Conservation (phyloP, 2,888 invertebrate species). For the Pristionchus japonicus region DNA sequence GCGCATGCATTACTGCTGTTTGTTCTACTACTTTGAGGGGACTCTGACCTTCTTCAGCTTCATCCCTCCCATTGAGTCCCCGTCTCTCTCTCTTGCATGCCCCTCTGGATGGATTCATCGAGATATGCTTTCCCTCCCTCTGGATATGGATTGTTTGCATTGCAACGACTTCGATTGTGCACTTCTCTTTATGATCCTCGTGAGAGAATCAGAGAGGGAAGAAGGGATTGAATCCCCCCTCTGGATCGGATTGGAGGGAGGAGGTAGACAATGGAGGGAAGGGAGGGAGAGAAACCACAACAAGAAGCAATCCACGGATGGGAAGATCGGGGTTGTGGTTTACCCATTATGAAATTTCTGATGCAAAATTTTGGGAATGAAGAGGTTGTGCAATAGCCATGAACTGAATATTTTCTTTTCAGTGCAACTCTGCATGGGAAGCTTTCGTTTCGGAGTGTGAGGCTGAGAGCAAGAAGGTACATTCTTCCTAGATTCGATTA, state of each 20-base stretch:
- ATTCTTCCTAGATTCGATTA: too few species aligned
- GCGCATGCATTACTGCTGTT: not conserved
- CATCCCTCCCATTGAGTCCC: not conserved
- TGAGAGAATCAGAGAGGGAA: not conserved
- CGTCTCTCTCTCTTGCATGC: not conserved
- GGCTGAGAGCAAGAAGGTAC: slow-evolving; percentile 58
- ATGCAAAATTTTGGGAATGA: too few species aligned
- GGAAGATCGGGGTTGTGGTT: not conserved
- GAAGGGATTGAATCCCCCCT: not conserved
- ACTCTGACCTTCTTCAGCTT: not conserved
- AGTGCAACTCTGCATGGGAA: slow-evolving; percentile 74
- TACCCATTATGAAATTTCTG: not conserved
- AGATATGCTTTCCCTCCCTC: slow-evolving; percentile 12
- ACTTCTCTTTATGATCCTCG: slow-evolving; percentile 21
- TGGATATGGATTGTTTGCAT: slow-evolving; percentile 25
- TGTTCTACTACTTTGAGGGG: not conserved
- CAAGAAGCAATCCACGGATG: not conserved
- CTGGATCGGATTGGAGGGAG: not conserved
- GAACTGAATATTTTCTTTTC: slow-evolving; percentile 38
- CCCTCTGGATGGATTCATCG: not conserved
- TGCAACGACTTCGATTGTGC: slow-evolving; percentile 24
- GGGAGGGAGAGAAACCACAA: not conserved
- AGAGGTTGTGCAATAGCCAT: not conserved
- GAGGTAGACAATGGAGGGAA: not conserved
- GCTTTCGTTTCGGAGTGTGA: slow-evolving; percentile 74